Evolutionary conservation across 1,140 invertebrate species (phyloP), one percentile per base, ranked within the genome.

Genomic region (Brachionus paranguensis): DNA sequence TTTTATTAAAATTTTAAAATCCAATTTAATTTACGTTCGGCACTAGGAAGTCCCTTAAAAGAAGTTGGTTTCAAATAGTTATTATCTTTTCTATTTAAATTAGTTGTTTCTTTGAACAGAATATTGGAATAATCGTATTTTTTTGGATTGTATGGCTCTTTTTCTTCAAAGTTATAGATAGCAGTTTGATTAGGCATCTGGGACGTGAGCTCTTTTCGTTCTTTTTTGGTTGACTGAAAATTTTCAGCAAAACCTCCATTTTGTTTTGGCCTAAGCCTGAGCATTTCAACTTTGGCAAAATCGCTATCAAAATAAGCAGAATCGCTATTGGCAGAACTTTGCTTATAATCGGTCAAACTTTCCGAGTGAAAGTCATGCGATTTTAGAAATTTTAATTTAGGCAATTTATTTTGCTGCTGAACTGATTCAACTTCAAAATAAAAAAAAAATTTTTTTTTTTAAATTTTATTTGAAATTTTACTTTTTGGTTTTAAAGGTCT

Each of bases 41-140:
- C 37, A 72, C 37, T 43, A 17, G 41, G 68, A 43, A 72, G 12
- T 11, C 68, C 68, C 10, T 72, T 72, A 20, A 72, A 72, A 72
- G 33, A 41, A 17, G 68, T 72, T 43, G 41, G 41, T 17, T 72
- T 72, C n/a, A 72, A 43, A 72, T 20, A 37, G n/a, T 43, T 72
- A 17, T 14, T n/a, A 20, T 72, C 68, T 14, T 72, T n/a, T 41
- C 24, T 72, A 17, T 72, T 72, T 20, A 20, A 20, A 41, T 72
- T 41, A 43, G 41, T 11, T 20, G 37, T 43, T 43, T 72, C 68
- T 72, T 43, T 72, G 68, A 72, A 72, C 10, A 72, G 17, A 72
- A 72, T 72, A 41, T 72, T 72, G 3, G 68, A 72, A 72, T 72
- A 72, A 33, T 72, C 68, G 20, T 72, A 72, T 72, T 72, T 72